phyloP scores from a whole-genome alignment of 2,797 vertebrate species.

The Holocentrus rufus region DNA sequence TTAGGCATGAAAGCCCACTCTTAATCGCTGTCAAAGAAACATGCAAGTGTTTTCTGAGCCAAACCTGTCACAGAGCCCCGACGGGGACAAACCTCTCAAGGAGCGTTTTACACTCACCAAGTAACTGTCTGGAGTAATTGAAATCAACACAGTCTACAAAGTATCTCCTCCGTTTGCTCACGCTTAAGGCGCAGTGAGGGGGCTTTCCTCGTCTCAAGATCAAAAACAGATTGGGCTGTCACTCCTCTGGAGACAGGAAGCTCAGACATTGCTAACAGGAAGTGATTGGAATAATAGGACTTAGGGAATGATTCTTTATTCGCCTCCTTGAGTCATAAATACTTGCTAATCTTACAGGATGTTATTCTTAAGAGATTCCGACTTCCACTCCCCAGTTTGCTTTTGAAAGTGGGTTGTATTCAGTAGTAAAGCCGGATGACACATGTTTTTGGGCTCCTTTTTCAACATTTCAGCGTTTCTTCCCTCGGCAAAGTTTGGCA shows the following conservation, averaged over 20 bases:
- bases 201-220: slow-evolving; percentile 35
- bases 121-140: slow-evolving; percentile 36
- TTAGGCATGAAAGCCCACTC: slow-evolving; percentile 3
- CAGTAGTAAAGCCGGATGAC: slow-evolving; percentile 16
- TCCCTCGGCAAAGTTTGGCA: slow-evolving; percentile 33
- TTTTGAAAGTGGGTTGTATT: slow-evolving; percentile 20
- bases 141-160: slow-evolving; percentile 36
- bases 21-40: slow-evolving; percentile 30
- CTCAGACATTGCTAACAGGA: slow-evolving; percentile 37
- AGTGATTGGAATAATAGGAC: slow-evolving; percentile 32
- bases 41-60: slow-evolving; percentile 23
- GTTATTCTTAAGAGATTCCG: slow-evolving; percentile 4
- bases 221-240: slow-evolving; percentile 43
- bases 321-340: slow-evolving; percentile 27
- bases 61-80: slow-evolving; percentile 33
- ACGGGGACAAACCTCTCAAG: slow-evolving; percentile 29
- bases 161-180: slow-evolving; percentile 28
- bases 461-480: slow-evolving; percentile 26
- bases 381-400: not conserved
- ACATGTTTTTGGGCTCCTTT: slow-evolving; percentile 11
- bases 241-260: slow-evolving; percentile 19
- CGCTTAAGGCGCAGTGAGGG: not conserved
- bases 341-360: slow-evolving; percentile 1
- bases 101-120: slow-evolving; percentile 31
- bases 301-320: not conserved